Base-by-base conservation (phyloP, 1,140 invertebrate genomes). In the Caenorhabditis tropicalis region DNA sequence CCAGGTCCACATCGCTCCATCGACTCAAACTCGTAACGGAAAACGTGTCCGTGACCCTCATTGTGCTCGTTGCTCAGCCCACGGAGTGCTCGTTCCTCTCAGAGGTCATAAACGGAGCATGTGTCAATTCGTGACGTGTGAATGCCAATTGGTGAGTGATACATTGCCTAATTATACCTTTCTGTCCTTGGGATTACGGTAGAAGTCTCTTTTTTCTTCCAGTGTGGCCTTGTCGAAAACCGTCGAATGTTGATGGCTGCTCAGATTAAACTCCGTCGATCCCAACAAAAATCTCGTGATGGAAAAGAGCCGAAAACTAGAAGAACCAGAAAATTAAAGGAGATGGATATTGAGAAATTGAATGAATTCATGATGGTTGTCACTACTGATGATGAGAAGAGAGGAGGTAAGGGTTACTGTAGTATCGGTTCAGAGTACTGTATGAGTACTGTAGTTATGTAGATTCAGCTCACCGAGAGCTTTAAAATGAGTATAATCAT, bases 71-170 rank as follows among this genome's bases (percentile, higher is more conserved):
- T 86, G 85, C 49, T 79, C 65, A 4, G 85, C 86, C 43, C 86
- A 87, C 74, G 86, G 86, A 39, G 51, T 86, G 16, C 24, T 81
- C 3, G 56, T 49, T 21, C 70, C 51, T 5, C 51, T 87, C 19
- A n/a, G 74, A 19, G 86, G 86, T 46, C 86, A 87, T 79, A 87
- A 87, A 82, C 80, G 85, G 81, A 79, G 36, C n/a, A 51, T 39
- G n/a, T 87, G 86, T 29, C 49, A 53, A 15, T 87, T 85, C 51
- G n/a, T 48, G 16, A 49, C n/a, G 3, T 87, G 86, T 46, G 27
- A 21, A 1, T 87, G 86, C 56, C 36, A 79, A 58, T n/a, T 48
- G 81, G 86, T 87, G 43, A 84, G 85, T 79, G 4, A 21, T 27
- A 48, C 70, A 21, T 43, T 36, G 36, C 15, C n/a, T 29, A 12